These are phyloP conservation scores for Morinoia aosen DNA, from an alignment of 2,888 invertebrate genomes.

Conservation along the genomic window DNA sequence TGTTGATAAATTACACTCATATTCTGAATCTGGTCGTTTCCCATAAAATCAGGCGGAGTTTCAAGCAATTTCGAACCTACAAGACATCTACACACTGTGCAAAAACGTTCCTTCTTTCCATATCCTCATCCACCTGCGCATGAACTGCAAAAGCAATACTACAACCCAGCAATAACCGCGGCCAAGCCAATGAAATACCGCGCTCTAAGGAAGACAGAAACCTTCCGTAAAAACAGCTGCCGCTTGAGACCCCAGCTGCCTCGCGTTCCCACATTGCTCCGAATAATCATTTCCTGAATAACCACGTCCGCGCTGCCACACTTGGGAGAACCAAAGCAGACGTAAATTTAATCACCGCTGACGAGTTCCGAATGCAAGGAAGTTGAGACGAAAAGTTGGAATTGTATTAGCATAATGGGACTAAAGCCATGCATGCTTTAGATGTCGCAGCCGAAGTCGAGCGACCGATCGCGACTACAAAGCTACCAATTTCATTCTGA, in stretches of 20 bases:
- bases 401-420: background rate
- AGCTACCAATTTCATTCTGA: background rate
- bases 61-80: background rate
- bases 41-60: background rate
- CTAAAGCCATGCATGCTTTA: background rate
- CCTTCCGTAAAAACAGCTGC: background rate
- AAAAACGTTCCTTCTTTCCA: background rate
- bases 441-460: background rate
- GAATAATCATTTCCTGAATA: background rate
- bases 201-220: background rate
- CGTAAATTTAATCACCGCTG: conserved; percentile 10
- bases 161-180: background rate
- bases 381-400: background rate
- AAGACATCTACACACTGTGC: background rate
- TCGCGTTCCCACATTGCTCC: background rate
- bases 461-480: background rate
- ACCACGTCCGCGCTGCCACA: background rate
- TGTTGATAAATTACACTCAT: background rate
- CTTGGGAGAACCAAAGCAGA: conserved; percentile 4
- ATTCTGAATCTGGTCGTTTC: background rate
- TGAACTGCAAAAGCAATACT: background rate
- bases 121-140: background rate
- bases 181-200: background rate
- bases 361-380: conserved; percentile 17
- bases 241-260: background rate